Conservation (phyloP, 2,888 invertebrate species). For the Sarcophaga subvicina region DNA sequence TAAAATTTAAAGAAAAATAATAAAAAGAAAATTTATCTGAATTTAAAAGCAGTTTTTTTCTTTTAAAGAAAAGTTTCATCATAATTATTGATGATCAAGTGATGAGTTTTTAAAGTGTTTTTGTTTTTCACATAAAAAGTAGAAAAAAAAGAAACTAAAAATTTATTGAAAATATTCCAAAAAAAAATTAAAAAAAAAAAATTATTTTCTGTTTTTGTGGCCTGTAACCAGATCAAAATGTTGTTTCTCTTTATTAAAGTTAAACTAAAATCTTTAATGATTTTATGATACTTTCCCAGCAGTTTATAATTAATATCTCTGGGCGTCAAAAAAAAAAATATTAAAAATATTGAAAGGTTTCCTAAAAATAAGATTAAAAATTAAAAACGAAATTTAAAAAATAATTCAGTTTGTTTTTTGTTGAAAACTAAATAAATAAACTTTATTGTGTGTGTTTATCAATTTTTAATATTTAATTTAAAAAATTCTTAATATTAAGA, state of each 20-base stretch:
- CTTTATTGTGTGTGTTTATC: no score
- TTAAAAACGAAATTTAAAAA: not conserved
- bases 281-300: slow-evolving; percentile 39
- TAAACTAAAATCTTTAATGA: slow-evolving; percentile 52
- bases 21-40: not conserved
- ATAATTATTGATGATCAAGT: not conserved
- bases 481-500: not conserved
- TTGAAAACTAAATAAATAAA: not conserved
- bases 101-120: slow-evolving; percentile 48
- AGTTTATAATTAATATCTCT: not conserved
- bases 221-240: not conserved
- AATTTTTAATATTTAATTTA: not conserved
- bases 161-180: not conserved
- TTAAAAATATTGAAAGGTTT: not conserved
- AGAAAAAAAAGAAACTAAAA: not conserved
- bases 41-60: not conserved
- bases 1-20: not conserved
- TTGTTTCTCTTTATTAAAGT: slow-evolving; percentile 57
- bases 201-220: not conserved
- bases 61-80: not conserved
- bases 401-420: no score
- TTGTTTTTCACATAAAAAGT: slow-evolving; percentile 5
- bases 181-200: not conserved
- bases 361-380: slow-evolving; percentile 10
- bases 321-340: slow-evolving; percentile 1